Conservation (phyloP, 2,888 invertebrate genomes). For the Shargacucullia verbasci region DNA sequence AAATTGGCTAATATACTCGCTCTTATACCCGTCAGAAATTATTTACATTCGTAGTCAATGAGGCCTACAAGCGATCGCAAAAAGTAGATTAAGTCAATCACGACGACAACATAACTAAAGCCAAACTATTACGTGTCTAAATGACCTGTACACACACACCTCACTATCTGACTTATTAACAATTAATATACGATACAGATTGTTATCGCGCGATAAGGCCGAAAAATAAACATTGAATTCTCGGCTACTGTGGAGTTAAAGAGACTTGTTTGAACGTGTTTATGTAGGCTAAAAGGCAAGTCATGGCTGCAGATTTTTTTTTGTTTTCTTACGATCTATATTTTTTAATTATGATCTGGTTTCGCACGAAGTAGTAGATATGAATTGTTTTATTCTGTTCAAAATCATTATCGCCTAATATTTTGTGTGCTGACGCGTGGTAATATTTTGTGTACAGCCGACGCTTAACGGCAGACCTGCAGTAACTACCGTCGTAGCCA, state of each 20-base stretch:
- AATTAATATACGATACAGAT: constrained; percentile 39
- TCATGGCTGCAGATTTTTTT: constrained; percentile 19
- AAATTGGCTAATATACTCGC: not conserved
- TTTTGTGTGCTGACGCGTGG: too few species aligned
- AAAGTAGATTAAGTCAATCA: constrained; percentile 18
- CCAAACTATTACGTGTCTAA: constrained; percentile 4
- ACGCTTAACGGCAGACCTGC: too few species aligned
- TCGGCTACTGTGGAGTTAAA: constrained; percentile 18
- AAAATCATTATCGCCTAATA: constrained; percentile 19
- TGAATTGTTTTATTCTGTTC: constrained; percentile 41
- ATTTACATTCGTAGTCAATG: not conserved
- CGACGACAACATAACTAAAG: not conserved
- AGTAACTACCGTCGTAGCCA: too few species aligned
- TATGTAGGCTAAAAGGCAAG: constrained; percentile 15
- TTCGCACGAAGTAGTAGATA: constrained; percentile 31
- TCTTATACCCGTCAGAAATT: constrained; percentile 1
- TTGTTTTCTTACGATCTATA: constrained; percentile 16
- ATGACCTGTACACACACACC: constrained; percentile 5
- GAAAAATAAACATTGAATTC: constrained; percentile 28
- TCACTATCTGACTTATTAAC: constrained; percentile 21
- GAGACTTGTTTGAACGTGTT: constrained; percentile 18
- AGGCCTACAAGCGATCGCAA: constrained; percentile 8
- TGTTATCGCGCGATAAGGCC: constrained; percentile 34
- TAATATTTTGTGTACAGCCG: too few species aligned
- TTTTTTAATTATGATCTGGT: constrained; percentile 42